Conservation (phyloP, 2,797 vertebrate genomes). For the Malacoctenus gilli region DNA sequence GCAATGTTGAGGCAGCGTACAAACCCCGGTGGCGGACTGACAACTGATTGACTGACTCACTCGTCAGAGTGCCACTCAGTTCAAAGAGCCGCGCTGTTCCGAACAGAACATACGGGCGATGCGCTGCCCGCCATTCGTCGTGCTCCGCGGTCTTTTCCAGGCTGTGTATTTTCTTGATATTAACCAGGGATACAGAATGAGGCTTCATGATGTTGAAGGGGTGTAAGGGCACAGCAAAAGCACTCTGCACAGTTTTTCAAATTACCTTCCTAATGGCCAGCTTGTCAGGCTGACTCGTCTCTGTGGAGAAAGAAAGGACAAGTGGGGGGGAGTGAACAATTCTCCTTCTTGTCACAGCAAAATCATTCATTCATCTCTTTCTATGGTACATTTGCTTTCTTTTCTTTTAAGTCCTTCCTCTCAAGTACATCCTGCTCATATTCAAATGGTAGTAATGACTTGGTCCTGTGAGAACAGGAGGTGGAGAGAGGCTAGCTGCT, state of each 20-base stretch:
- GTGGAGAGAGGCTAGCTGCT: constrained; percentile 48
- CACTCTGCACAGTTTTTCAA: constrained; percentile 74
- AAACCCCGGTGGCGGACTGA: constrained; percentile 26
- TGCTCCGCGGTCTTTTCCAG: constrained; percentile 51
- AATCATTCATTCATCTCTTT: constrained; percentile 70
- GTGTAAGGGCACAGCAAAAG: constrained; percentile 66
- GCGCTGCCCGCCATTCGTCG: constrained; percentile 40
- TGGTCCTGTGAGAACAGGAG: constrained; percentile 38
- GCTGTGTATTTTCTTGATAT: constrained; percentile 58
- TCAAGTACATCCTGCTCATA: constrained; percentile 62
- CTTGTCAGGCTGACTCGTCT: constrained; percentile 71
- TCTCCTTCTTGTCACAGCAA: constrained; percentile 72
- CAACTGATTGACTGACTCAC: constrained; percentile 11
- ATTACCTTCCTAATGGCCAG: constrained; percentile 77
- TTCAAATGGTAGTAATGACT: constrained; percentile 77
- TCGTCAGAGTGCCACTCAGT: constrained; percentile 12
- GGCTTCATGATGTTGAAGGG: constrained; percentile 68
- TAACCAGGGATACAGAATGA: constrained; percentile 60
- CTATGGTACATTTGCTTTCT: constrained; percentile 57
- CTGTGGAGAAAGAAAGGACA: constrained; percentile 65
- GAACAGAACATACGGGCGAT: constrained; percentile 29
- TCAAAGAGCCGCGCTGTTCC: constrained; percentile 37
- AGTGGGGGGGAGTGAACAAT: constrained; percentile 65
- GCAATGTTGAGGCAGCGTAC: constrained; percentile 12
- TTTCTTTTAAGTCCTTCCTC: constrained; percentile 63